These are phyloP conservation scores for Colius striatus DNA, from an alignment of 2,113 vertebrate species.

Conservation along the genomic window DNA sequence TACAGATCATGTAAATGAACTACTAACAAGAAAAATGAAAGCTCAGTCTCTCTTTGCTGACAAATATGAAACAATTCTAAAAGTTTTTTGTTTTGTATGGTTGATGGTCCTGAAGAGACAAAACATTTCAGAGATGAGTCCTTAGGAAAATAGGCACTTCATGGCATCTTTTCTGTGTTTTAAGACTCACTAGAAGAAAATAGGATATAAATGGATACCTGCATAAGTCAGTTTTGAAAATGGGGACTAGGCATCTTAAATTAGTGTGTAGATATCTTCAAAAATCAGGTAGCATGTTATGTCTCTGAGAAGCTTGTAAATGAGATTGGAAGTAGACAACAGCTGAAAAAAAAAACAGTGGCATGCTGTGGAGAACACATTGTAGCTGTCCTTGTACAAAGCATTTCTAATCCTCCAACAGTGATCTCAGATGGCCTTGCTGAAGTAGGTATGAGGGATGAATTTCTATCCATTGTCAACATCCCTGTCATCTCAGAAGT, in stretches of 20 bases:
- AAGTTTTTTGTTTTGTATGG: not conserved
- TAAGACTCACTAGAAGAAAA: not conserved
- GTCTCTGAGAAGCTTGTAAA: not conserved
- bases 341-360: not conserved
- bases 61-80: not conserved
- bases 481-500: fast-evolving
- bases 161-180: not conserved
- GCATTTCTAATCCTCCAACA: not conserved
- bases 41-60: not conserved
- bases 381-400: not conserved
- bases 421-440: fast-evolving
- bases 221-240: not conserved
- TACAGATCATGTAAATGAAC: not conserved
- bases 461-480: not conserved
- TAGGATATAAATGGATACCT: not conserved
- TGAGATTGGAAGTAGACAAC: not conserved
- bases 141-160: not conserved
- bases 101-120: not conserved
- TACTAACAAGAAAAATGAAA: not conserved
- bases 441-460: not conserved
- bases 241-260: not conserved
- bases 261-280: not conserved
- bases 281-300: not conserved
- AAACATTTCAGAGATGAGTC: not conserved
- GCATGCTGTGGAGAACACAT: fast-evolving